phyloP scores from a whole-genome alignment of 2,113 vertebrate genomes.

The Galbula dea region DNA sequence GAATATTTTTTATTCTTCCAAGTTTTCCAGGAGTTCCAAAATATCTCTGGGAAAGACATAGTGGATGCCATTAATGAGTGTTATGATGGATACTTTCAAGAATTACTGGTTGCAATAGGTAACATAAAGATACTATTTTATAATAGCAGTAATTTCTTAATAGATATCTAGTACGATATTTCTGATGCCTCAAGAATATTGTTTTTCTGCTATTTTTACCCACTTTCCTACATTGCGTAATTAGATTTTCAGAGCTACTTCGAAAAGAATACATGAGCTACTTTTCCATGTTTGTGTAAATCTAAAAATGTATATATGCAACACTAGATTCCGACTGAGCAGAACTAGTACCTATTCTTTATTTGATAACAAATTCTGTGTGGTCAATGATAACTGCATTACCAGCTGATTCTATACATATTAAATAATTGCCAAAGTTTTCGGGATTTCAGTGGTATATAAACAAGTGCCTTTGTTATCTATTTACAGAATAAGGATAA shows the following conservation, averaged over 20 bases:
- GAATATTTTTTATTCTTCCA: neutral
- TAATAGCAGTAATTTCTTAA: neutral
- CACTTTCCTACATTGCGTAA: neutral
- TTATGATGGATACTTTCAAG: constrained; percentile 78
- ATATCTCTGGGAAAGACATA: constrained; percentile 77
- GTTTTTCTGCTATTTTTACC: neutral
- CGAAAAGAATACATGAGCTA: neutral
- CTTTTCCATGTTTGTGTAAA: neutral
- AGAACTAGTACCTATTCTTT: neutral
- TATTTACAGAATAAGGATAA: neutral
- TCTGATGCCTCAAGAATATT: neutral
- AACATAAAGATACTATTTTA: neutral
- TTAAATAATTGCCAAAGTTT: neutral
- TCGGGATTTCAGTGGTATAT: neutral
- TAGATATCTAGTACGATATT: neutral
- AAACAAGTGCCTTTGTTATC: neutral
- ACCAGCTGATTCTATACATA: neutral
- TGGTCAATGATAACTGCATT: neutral
- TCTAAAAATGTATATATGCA: neutral
- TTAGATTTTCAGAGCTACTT: neutral
- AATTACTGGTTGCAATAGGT: constrained; percentile 78
- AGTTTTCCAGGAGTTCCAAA: constrained; percentile 85
- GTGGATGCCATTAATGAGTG: constrained; percentile 76
- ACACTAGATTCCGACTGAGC: neutral
- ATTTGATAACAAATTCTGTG: neutral